These are phyloP conservation scores for Rhincodon typus DNA, from an alignment of 2,797 vertebrate genomes.

Conservation along the genomic window DNA sequence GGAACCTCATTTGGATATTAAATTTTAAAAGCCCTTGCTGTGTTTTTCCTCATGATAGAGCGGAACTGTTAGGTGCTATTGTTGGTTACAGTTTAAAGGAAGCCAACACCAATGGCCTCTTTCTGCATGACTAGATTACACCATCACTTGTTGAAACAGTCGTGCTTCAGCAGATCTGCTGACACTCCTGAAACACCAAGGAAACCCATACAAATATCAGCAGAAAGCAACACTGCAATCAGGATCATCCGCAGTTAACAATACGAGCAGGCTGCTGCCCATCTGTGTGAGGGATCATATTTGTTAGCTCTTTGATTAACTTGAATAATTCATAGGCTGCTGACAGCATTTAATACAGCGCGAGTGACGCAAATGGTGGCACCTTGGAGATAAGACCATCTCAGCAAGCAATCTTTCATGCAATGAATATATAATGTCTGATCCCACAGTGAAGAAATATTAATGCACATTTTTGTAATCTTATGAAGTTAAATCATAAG, in stretches of 20 bases:
- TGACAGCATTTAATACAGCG: constrained; percentile 27
- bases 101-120: background rate
- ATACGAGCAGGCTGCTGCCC: background rate
- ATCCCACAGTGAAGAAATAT: constrained; percentile 7
- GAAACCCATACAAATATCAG: background rate
- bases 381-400: constrained; percentile 39
- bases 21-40: background rate
- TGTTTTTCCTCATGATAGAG: background rate
- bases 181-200: background rate
- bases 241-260: background rate
- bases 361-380: constrained; percentile 38
- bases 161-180: background rate
- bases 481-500: constrained; percentile 9
- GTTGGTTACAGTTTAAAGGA: background rate
- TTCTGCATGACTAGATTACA: background rate
- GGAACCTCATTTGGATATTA: background rate
- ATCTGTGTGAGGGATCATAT: constrained; percentile 24
- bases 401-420: constrained; percentile 7
- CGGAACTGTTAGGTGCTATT: background rate
- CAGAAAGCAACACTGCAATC: constrained; percentile 4
- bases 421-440: constrained; percentile 22
- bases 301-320: constrained; percentile 42
- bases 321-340: constrained; percentile 42
- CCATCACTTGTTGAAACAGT: background rate
- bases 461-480: background rate